phyloP scores from a whole-genome alignment of 2,113 vertebrate species.

The Chlorodrepanis virens region DNA sequence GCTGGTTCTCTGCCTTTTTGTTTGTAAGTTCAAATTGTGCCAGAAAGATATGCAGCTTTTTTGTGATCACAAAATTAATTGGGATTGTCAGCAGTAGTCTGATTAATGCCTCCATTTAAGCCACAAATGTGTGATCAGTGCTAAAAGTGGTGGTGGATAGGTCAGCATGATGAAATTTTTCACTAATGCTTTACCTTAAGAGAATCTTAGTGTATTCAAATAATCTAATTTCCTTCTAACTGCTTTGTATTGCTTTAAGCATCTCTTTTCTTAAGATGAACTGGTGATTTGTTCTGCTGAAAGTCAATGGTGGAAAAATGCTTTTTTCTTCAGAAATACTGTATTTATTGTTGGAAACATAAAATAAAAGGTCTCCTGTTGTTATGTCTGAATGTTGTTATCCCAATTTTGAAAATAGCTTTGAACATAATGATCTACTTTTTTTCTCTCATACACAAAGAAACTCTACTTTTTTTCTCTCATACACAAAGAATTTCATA shows the following conservation, averaged over 20 bases:
- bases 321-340: neutral
- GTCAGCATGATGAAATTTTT: neutral
- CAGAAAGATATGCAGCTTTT: neutral
- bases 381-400: neutral
- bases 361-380: neutral
- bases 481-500: neutral
- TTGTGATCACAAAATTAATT: neutral
- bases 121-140: neutral
- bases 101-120: slow-evolving; percentile 14
- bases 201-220: neutral
- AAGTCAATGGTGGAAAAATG: neutral
- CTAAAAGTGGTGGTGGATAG: neutral
- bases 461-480: neutral
- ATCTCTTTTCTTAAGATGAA: neutral
- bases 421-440: neutral
- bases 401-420: neutral
- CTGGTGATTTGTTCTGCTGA: neutral
- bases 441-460: neutral
- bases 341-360: neutral
- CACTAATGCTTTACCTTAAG: neutral
- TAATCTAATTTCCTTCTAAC: neutral
- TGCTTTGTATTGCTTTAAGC: neutral
- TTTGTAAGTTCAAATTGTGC: neutral
- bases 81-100: neutral
- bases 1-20: neutral